Conservation (phyloP, 2,113 vertebrate species). For the Seriola rivoliana region DNA sequence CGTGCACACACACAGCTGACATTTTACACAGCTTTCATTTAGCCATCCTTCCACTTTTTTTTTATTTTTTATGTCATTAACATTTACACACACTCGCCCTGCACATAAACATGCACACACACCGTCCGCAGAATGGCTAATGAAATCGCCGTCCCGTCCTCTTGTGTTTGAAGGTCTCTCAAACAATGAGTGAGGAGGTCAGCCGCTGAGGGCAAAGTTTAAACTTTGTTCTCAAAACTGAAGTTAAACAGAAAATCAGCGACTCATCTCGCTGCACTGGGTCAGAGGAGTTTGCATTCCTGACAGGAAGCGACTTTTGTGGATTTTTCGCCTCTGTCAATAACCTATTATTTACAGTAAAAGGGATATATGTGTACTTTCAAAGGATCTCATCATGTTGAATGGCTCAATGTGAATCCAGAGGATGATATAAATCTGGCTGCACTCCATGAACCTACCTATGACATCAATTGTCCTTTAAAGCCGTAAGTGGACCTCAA, state of each 20-base stretch:
- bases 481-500: conserved; percentile 13
- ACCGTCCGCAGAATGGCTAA: conserved; percentile 44
- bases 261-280: neutral
- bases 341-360: neutral
- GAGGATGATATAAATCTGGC: neutral
- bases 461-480: conserved; percentile 1
- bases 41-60: conserved; percentile 61
- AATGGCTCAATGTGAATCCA: neutral
- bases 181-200: conserved; percentile 36
- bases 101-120: conserved; percentile 44
- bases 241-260: conserved; percentile 24
- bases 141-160: conserved; percentile 68
- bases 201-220: conserved; percentile 25
- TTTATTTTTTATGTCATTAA: conserved; percentile 74
- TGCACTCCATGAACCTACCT: neutral
- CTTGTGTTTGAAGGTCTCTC: conserved; percentile 61
- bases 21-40: conserved; percentile 74
- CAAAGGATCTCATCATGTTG: neutral
- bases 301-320: neutral
- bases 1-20: conserved; percentile 54
- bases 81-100: conserved; percentile 65
- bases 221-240: conserved; percentile 37
- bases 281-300: neutral
- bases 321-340: neutral
- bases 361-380: neutral